Base-by-base conservation (phyloP, 2,113 vertebrate species). In the Gymnogyps californianus region DNA sequence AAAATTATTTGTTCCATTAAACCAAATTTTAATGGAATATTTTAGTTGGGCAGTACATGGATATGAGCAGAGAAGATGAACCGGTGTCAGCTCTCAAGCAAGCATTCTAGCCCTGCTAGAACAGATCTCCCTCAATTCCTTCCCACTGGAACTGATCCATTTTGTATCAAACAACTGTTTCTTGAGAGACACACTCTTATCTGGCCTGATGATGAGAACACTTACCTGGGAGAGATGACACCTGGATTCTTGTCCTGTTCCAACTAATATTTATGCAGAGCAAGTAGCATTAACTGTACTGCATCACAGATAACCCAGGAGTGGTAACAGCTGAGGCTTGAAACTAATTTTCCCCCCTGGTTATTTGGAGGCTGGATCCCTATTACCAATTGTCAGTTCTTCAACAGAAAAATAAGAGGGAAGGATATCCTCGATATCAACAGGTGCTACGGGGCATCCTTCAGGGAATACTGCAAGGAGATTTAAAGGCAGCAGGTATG, bases 101-200 rank as follows among this genome's bases (percentile, higher is more conserved):
- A 59, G 29, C 3, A 8, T 47, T 74, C 67, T 7, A 85, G 16
- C 40, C 57, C n/a, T 81, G 31, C 59, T 36, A 25, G 34, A 84
- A 72, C 61, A 67, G 47, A 24, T 29, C 8, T 57, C 31, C 29
- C 15, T 55, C 40, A 4, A 18, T 32, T 74, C 58, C 17, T 67
- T 84, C 62, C 31, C 42, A 15, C 47, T 55, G 38, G 17, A 81
- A 52, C 20, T 21, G 6, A 82, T 59, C 38, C 51, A 6, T 2
- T 29, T 74, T 47, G 13, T 65, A 75, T 31, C 36, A 57, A 47
- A 2, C 71, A 77, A 16, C n/a, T 69, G 1, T 46, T 79, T 91
- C 16, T 32, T 69, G 13, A 62, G 20, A 72, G 57, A 71, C 0
- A 0, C 1, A 4, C 31, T 61, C 21, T 67, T 40, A 38, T 8